phyloP scores from a whole-genome alignment of 2,113 vertebrate genomes.

The Speoplatyrhinus poulsoni region DNA sequence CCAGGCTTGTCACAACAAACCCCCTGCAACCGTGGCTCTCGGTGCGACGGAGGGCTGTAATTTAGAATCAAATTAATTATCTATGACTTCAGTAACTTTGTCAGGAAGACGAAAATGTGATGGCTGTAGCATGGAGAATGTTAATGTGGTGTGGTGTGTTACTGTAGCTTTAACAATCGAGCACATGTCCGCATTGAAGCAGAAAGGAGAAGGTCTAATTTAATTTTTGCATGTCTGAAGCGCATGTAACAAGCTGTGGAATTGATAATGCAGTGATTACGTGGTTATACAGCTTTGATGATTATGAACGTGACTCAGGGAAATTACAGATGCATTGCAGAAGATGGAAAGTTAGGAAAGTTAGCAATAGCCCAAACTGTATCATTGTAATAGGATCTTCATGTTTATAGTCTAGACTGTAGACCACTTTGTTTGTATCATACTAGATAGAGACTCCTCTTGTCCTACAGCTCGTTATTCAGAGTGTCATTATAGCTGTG shows the following conservation, averaged over 20 bases:
- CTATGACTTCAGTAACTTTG: constrained; percentile 78
- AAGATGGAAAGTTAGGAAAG: constrained; percentile 4
- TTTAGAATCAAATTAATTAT: constrained; percentile 83
- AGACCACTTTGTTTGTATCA: too few species aligned
- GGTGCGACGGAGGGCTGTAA: constrained; percentile 73
- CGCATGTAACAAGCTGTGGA: constrained; percentile 47
- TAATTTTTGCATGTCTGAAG: constrained; percentile 56
- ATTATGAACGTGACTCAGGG: constrained; percentile 32
- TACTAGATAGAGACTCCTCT: too few species aligned
- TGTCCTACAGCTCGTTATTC: too few species aligned
- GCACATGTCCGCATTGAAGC: constrained; percentile 26
- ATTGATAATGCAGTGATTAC: constrained; percentile 40
- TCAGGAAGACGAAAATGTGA: constrained; percentile 68
- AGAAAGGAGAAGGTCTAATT: constrained; percentile 50
- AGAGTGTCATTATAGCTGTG: too few species aligned
- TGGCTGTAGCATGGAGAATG: constrained; percentile 52
- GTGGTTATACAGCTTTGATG: constrained; percentile 20
- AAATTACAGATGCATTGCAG: constrained; percentile 28
- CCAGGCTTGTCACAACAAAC: constrained; percentile 79
- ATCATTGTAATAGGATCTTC: too few species aligned
- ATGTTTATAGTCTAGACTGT: too few species aligned
- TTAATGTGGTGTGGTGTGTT: constrained; percentile 63
- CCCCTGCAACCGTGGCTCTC: constrained; percentile 53
- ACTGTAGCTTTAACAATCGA: constrained; percentile 54
- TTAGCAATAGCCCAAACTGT: too few species aligned